Conservation (phyloP, 2,113 vertebrate species). For the Edolisoma coerulescens region DNA sequence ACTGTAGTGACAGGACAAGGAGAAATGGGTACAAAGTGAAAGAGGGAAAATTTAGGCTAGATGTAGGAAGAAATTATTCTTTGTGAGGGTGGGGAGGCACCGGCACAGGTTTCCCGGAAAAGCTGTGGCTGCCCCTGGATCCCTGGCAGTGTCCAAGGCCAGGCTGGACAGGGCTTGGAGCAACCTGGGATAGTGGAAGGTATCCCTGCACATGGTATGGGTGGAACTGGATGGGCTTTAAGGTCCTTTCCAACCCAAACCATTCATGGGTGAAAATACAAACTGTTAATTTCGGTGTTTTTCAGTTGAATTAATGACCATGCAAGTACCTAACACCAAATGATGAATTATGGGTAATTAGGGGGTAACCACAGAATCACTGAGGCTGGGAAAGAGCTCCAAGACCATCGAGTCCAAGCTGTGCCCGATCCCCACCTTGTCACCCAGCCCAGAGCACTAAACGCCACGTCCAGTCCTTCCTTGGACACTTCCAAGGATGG, state of each 20-base stretch:
- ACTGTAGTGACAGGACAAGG: not conserved
- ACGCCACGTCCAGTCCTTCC: not conserved
- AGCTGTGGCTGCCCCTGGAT: not conserved
- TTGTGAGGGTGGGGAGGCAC: not conserved
- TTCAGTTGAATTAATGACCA: not conserved
- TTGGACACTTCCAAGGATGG: not conserved
- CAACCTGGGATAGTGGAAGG: accelerated
- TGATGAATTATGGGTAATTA: not conserved
- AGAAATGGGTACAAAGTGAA: not conserved
- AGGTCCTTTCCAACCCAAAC: not conserved
- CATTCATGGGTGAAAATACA: not conserved
- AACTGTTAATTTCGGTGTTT: accelerated
- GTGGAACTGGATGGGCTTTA: accelerated
- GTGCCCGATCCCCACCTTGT: not conserved
- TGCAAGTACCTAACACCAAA: not conserved
- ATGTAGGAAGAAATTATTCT: not conserved
- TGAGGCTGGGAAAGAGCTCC: not conserved
- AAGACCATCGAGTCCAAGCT: not conserved
- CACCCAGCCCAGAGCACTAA: not conserved
- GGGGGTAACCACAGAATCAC: not conserved
- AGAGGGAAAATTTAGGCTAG: not conserved
- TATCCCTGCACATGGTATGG: not conserved
- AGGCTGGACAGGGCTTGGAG: accelerated
- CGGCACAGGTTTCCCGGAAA: accelerated
- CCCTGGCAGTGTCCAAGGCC: not conserved